Conservation (phyloP, 1,140 invertebrate genomes). For the Nasonia longicornis region DNA sequence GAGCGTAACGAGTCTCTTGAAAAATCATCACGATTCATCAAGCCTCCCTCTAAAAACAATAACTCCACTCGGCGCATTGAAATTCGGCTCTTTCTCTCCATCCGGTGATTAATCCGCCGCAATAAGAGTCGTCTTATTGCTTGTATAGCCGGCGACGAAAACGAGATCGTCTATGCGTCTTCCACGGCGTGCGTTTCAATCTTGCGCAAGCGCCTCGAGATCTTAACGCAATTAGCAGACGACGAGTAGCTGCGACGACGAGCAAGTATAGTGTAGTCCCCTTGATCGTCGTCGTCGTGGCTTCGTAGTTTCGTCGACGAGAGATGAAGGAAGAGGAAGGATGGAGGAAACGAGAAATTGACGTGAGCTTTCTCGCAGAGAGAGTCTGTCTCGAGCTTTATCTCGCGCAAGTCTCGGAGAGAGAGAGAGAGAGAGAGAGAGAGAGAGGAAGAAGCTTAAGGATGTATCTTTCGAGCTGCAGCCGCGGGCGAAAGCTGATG, state of each 20-base stretch:
- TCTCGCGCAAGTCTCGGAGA: background rate
- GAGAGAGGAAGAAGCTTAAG: background rate
- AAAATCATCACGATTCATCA: background rate
- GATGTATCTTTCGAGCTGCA: background rate
- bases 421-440: too few species aligned
- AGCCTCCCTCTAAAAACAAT: too few species aligned
- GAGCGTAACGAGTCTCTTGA: background rate
- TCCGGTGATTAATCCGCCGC: conserved; percentile 6
- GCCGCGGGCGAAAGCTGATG: background rate
- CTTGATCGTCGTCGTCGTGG: conserved; percentile 16
- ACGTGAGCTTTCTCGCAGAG: conserved; percentile 7
- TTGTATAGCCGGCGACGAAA: background rate
- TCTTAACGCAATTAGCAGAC: conserved; percentile 53
- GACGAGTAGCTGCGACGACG: background rate
- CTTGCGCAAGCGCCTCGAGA: conserved; percentile 39
- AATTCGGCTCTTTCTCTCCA: background rate
- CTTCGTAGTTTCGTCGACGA: background rate
- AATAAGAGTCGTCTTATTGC: conserved; percentile 5
- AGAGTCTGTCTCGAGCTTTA: background rate
- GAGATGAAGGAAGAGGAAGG: background rate
- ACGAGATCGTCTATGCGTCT: background rate
- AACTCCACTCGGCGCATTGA: background rate
- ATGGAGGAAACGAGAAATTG: background rate
- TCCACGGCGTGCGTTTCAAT: conserved; percentile 38
- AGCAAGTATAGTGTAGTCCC: background rate